Evolutionary conservation across 1,140 invertebrate species (phyloP).

Genomic region (Microvelia longipes): DNA sequence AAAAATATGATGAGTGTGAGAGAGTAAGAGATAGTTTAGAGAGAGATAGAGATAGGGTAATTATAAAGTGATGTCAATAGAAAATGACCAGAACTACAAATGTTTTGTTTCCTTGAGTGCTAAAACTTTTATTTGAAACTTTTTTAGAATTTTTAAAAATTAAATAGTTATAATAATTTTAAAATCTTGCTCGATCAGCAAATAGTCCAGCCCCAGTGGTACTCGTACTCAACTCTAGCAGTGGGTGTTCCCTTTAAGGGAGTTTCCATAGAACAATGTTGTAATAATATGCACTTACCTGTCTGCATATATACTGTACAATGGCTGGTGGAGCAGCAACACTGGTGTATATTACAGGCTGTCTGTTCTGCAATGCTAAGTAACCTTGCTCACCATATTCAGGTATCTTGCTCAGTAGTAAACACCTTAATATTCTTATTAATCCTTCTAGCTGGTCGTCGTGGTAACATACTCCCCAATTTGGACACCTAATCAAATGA

Average conservation of each 20-base stretch:
- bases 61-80: no score
- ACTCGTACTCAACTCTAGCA: neutral
- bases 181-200: no score
- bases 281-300: constrained; percentile 32
- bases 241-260: no score
- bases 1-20: no score
- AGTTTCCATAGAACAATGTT: neutral
- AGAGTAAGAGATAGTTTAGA: no score
- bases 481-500: constrained; percentile 41
- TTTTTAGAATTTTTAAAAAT: no score
- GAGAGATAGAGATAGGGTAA: no score
- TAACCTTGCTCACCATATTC: constrained; percentile 66
- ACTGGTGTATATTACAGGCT: constrained; percentile 70
- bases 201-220: neutral
- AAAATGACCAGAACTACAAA: no score
- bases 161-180: no score
- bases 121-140: no score
- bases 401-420: constrained; percentile 64
- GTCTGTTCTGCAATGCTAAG: constrained; percentile 50
- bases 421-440: constrained; percentile 55
- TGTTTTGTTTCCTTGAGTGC: no score
- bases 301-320: constrained; percentile 62
- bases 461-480: constrained; percentile 57
- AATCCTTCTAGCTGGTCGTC: constrained; percentile 62
- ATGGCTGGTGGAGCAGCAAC: constrained; percentile 52